phyloP scores from a whole-genome alignment of 1,140 invertebrate species.

The Ephestia elutella region DNA sequence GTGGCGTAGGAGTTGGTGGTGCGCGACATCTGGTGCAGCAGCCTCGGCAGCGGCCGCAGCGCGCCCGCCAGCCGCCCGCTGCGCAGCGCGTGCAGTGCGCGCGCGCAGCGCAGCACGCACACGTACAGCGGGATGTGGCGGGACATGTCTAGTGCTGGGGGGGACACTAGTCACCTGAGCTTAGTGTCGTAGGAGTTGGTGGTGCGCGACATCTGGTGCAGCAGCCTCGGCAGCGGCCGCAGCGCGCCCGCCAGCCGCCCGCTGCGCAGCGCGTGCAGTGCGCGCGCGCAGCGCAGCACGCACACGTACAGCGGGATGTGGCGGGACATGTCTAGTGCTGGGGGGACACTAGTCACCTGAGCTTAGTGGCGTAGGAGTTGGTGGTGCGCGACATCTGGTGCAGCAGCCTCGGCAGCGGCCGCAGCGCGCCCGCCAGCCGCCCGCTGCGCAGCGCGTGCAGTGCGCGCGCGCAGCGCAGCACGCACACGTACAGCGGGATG shows the following conservation, averaged over 20 bases:
- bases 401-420: conserved; percentile 78
- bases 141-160: too few relatives aligned
- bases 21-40: too few relatives aligned
- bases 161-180: conserved; percentile 86
- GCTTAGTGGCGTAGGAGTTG: conserved; percentile 89
- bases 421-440: conserved; percentile 59
- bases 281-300: conserved; percentile 86
- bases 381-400: conserved; percentile 92
- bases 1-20: too few relatives aligned
- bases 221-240: conserved; percentile 75
- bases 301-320: conserved; percentile 94
- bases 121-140: too few relatives aligned
- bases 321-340: conserved; percentile 93
- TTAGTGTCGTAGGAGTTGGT: conserved; percentile 93
- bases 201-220: conserved; percentile 91
- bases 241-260: conserved; percentile 57
- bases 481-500: conserved; percentile 91
- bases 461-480: conserved; percentile 87
- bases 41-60: too few relatives aligned
- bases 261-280: conserved; percentile 73
- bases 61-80: too few relatives aligned
- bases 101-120: too few relatives aligned
- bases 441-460: conserved; percentile 67
- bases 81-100: too few relatives aligned
- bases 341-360: conserved; percentile 78